phyloP scores from a whole-genome alignment of 1,140 invertebrate genomes.

The Drosophila pachea region DNA sequence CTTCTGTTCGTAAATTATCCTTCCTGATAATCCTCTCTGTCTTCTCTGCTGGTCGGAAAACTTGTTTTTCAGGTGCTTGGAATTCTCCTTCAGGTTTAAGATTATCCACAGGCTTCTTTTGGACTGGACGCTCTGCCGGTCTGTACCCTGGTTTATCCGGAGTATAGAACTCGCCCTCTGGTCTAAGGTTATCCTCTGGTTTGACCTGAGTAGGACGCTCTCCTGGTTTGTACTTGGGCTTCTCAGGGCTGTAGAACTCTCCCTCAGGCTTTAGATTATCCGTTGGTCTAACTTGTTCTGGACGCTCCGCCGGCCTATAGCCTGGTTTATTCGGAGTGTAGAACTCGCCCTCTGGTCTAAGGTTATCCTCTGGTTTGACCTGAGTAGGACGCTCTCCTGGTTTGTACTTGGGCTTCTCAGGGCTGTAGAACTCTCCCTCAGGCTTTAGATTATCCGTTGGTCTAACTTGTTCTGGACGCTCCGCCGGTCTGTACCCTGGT shows the following conservation, averaged over 20 bases:
- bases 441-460: slow-evolving; percentile 81
- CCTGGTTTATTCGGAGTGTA: slow-evolving; percentile 79
- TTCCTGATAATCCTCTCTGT: background rate
- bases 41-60: slow-evolving; percentile 30
- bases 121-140: slow-evolving; percentile 78
- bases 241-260: background rate
- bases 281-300: slow-evolving; percentile 55
- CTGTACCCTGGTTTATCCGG: slow-evolving; percentile 78
- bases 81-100: slow-evolving; percentile 84
- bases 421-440: slow-evolving; percentile 84
- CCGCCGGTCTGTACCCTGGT: slow-evolving; percentile 79
- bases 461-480: slow-evolving; percentile 78
- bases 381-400: too few relatives aligned
- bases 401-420: slow-evolving; percentile 79
- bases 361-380: too few relatives aligned
- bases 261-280: slow-evolving; percentile 81
- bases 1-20: slow-evolving; percentile 65
- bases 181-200: slow-evolving; percentile 79
- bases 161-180: slow-evolving; percentile 82
- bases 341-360: slow-evolving; percentile 47
- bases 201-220: background rate
- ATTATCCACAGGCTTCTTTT: slow-evolving; percentile 79
- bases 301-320: slow-evolving; percentile 80
- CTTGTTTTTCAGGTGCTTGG: slow-evolving; percentile 79
- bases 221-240: background rate